Evolutionary conservation across 2,113 vertebrate species (phyloP).

Genomic region (Pseudolaguvia tuberculata): DNA sequence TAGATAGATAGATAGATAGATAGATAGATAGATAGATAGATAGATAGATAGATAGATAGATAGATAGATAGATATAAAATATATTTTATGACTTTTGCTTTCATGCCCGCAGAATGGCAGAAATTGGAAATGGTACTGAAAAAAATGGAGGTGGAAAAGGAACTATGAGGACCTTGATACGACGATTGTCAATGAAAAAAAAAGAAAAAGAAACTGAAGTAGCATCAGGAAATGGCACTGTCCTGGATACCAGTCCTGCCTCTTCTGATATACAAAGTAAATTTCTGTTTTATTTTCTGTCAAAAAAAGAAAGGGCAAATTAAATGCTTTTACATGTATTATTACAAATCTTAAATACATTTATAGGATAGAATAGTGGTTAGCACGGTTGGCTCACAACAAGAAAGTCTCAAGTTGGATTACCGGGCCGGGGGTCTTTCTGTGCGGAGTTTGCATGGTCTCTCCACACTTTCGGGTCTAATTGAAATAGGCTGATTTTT

Average conservation of each 20-base stretch:
- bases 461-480: no score
- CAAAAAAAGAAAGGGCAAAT: no score
- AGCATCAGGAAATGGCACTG: not conserved
- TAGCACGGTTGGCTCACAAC: no score
- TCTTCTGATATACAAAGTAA: constrained; percentile 16
- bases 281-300: not conserved
- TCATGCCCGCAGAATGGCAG: constrained; percentile 22
- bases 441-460: no score
- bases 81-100: not conserved
- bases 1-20: constrained; percentile 1
- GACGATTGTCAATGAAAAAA: not conserved
- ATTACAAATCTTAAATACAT: not conserved
- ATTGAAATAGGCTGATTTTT: no score
- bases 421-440: no score
- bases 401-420: no score
- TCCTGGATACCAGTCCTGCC: no score
- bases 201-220: not conserved
- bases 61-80: not conserved
- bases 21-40: constrained; percentile 1
- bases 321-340: not conserved
- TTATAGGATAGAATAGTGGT: no score
- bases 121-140: not conserved
- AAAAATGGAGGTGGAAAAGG: not conserved
- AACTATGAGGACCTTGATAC: not conserved
- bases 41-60: not conserved